phyloP scores from a whole-genome alignment of 2,113 vertebrate species.

The Struthio camelus region DNA sequence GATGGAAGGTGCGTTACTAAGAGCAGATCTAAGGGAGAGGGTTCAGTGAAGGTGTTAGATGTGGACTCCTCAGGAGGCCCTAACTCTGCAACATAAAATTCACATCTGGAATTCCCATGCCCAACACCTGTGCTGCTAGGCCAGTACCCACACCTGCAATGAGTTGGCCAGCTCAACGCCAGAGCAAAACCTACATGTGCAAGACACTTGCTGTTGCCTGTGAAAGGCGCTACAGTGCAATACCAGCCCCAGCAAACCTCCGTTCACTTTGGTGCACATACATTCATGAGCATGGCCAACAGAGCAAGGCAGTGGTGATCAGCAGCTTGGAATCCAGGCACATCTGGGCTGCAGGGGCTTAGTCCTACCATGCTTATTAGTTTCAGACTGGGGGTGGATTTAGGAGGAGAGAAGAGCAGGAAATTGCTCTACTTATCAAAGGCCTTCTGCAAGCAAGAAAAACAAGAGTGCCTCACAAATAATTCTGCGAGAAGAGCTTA shows the following conservation, averaged over 20 bases:
- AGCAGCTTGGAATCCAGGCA: background rate
- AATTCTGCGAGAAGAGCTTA: background rate
- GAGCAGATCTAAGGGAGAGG: background rate
- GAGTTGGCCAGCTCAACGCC: rapidly evolving
- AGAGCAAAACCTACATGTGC: background rate
- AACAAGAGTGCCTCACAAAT: background rate
- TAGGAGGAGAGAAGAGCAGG: background rate
- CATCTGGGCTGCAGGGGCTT: background rate
- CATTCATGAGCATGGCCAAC: background rate
- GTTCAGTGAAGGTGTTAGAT: background rate
- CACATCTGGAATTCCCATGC: rapidly evolving
- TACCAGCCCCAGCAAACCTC: background rate
- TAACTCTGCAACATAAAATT: rapidly evolving
- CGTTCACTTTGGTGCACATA: background rate
- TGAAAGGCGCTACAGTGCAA: background rate
- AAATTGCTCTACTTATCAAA: background rate
- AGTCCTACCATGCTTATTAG: background rate
- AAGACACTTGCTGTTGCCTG: background rate
- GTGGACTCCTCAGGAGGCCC: background rate
- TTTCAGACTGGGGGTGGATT: background rate
- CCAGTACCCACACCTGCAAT: background rate
- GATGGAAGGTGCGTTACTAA: background rate
- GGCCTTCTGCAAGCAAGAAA: background rate
- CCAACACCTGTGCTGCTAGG: background rate
- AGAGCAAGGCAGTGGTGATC: background rate